Percentiles rank a stretch among this genome's conserved stretches.
phyloP scores from a whole-genome alignment of 1,140 invertebrate genomes.

The Nautilus pompilius region DNA sequence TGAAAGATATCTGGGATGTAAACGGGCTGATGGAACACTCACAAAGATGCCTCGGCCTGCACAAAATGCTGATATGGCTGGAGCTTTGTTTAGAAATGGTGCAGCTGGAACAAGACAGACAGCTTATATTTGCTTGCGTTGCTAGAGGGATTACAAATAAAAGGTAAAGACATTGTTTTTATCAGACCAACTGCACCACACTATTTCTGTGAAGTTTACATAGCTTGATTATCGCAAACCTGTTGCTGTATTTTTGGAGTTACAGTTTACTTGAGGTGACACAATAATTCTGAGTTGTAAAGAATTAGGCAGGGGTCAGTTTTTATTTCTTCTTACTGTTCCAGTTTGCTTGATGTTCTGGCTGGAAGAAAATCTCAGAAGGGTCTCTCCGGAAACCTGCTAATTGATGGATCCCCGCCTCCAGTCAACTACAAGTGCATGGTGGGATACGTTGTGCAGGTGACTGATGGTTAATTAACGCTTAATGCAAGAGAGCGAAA shows the following conservation, averaged over 20 bases:
- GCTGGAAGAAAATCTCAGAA: slow-evolving; percentile 50
- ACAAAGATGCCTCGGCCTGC: no score
- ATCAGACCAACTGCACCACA: not conserved
- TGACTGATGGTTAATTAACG: no score
- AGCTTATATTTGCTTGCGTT: no score
- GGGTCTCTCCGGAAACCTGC: slow-evolving; percentile 40
- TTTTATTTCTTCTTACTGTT: slow-evolving; percentile 6
- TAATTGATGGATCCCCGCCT: slow-evolving; percentile 49
- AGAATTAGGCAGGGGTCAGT: no score
- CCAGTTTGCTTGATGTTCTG: slow-evolving; percentile 51
- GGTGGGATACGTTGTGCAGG: slow-evolving; percentile 56
- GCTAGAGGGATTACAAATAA: no score
- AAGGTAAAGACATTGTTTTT: no score
- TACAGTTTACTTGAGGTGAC: not conserved
- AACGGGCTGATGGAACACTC: no score
- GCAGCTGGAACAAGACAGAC: no score
- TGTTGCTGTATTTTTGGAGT: not conserved
- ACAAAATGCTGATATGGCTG: no score
- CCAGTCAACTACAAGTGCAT: slow-evolving; percentile 54
- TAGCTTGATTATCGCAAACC: not conserved
- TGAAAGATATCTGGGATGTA: no score
- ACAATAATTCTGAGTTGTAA: not conserved
- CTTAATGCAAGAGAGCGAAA: no score
- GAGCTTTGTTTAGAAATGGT: no score
- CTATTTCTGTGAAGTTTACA: not conserved